Percentiles rank a stretch among this genome's conserved stretches.
Evolutionary conservation across 2,888 invertebrate genomes (phyloP).

Genomic region (Sinelater perroti): DNA sequence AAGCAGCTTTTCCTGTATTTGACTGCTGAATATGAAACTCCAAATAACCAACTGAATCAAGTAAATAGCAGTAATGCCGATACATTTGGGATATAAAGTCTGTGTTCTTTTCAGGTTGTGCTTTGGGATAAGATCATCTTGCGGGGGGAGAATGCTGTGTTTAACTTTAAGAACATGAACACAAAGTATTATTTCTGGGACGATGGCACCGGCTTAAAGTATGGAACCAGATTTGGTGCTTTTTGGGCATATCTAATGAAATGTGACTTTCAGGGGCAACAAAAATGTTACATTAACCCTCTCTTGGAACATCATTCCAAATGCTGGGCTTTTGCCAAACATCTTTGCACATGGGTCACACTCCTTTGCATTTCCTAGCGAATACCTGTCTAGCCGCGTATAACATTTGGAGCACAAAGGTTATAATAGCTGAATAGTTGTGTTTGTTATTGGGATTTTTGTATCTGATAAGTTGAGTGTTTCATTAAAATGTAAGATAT

Average conservation of each 20-base stretch:
- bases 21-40: slow-evolving; percentile 94
- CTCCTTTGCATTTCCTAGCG: slow-evolving; percentile 88
- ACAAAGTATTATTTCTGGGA: slow-evolving; percentile 99
- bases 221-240: too few species aligned
- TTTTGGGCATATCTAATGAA: too few species aligned
- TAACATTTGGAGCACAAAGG: too few species aligned
- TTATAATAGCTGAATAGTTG: too few species aligned
- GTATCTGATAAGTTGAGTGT: too few species aligned
- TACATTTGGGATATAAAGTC: too few species aligned
- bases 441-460: too few species aligned
- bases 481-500: too few species aligned
- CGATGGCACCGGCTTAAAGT: slow-evolving; percentile 96
- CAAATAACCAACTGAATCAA: slow-evolving; percentile 87
- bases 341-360: slow-evolving; percentile 85
- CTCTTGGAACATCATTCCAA: slow-evolving; percentile 98
- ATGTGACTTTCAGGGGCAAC: slow-evolving; percentile 77
- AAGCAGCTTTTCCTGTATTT: slow-evolving; percentile 97
- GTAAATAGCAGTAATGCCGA: too few species aligned
- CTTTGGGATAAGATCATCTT: slow-evolving; percentile 98
- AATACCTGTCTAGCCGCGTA: too few species aligned
- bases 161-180: slow-evolving; percentile 94
- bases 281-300: slow-evolving; percentile 93
- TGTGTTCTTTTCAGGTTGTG: slow-evolving; percentile 74
- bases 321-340: slow-evolving; percentile 94
- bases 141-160: slow-evolving; percentile 90